phyloP scores from a whole-genome alignment of 1,140 invertebrate species.

The Apis cerana region DNA sequence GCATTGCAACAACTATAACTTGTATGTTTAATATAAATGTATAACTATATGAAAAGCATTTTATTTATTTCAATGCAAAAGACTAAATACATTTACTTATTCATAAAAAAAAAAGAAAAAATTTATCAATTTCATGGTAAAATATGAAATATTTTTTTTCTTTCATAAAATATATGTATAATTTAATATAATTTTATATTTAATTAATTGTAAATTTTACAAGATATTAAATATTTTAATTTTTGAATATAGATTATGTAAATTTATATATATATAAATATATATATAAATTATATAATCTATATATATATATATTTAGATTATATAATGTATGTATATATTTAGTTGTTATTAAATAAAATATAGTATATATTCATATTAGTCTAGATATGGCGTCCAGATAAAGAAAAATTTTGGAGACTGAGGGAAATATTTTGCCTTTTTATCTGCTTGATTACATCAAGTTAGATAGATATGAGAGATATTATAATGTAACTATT shows the following conservation, averaged over 20 bases:
- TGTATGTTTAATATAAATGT: not conserved
- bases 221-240: too few species aligned
- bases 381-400: slow-evolving; percentile 64
- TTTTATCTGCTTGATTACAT: slow-evolving; percentile 63
- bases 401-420: slow-evolving; percentile 69
- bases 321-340: slow-evolving; percentile 19
- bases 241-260: too few species aligned
- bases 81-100: slow-evolving; percentile 22
- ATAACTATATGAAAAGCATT: not conserved
- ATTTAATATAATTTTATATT: slow-evolving; percentile 30
- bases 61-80: slow-evolving; percentile 38
- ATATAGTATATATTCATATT: slow-evolving; percentile 46
- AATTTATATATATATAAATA: too few species aligned
- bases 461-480: slow-evolving; percentile 36
- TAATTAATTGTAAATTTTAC: not conserved
- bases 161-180: not conserved
- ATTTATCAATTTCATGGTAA: not conserved
- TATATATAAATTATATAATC: slow-evolving; percentile 31
- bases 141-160: not conserved
- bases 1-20: not conserved
- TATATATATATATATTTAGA: slow-evolving; percentile 37
- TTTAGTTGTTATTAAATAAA: slow-evolving; percentile 42
- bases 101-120: not conserved
- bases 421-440: slow-evolving; percentile 75
- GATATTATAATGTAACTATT: slow-evolving; percentile 48